Conservation (phyloP, 2,797 vertebrate genomes). For the Danio aesculapii region DNA sequence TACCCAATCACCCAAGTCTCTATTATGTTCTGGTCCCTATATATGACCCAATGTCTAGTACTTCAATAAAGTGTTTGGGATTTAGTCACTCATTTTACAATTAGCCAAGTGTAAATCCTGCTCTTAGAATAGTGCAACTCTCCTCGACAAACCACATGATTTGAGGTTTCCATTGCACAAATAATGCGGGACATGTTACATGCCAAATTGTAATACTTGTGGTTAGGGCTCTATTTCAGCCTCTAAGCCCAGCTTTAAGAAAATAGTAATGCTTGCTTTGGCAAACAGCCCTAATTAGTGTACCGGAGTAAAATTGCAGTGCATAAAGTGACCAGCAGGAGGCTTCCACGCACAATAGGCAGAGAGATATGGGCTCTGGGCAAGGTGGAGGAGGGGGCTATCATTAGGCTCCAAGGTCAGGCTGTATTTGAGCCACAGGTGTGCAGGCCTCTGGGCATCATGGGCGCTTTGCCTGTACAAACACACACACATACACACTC, state of each 20-base stretch:
- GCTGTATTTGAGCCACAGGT: constrained; percentile 43
- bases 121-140: neutral
- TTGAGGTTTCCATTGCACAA: neutral
- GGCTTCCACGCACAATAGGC: constrained; percentile 20
- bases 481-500: neutral
- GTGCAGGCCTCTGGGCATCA: constrained; percentile 15
- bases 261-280: constrained; percentile 7
- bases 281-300: neutral
- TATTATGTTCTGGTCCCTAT: neutral
- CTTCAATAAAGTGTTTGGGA: neutral
- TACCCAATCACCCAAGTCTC: neutral
- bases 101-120: neutral
- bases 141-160: neutral
- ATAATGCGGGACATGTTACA: neutral
- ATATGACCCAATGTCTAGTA: neutral
- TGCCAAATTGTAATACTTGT: neutral
- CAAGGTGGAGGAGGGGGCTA: constrained; percentile 28
- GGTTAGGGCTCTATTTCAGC: neutral
- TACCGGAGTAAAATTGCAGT: neutral
- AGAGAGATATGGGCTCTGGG: neutral
- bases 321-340: constrained; percentile 12
- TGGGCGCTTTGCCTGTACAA: neutral
- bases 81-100: neutral
- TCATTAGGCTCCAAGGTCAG: constrained; percentile 38
- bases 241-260: neutral